Conservation (phyloP, 2,113 vertebrate species). For the Halichoerus grypus region DNA sequence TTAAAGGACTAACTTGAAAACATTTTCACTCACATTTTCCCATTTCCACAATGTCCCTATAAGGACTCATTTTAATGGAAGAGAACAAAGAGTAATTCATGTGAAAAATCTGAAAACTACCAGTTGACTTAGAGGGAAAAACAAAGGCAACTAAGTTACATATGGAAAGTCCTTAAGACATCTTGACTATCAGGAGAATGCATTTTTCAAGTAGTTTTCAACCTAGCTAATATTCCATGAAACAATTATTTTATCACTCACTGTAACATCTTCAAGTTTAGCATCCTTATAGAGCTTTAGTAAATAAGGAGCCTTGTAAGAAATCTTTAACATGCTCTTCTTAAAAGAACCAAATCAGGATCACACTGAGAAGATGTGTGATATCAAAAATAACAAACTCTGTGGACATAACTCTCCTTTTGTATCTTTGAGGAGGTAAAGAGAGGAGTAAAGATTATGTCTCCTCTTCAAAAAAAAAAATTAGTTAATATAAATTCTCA, state of each 20-base stretch:
- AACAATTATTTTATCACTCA: not conserved
- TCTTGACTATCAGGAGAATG: not conserved
- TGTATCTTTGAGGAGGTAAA: not conserved
- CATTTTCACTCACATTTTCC: not conserved
- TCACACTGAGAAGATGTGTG: not conserved
- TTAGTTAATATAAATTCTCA: not conserved
- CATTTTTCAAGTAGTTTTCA: constrained; percentile 4
- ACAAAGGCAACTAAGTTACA: not conserved
- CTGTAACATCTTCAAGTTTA: not conserved
- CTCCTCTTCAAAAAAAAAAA: not conserved
- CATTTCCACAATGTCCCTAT: not conserved
- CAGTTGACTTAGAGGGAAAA: not conserved
- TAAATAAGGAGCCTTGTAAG: not conserved
- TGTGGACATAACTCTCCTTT: not conserved
- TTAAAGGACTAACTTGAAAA: not conserved
- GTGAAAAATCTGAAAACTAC: not conserved
- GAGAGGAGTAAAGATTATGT: not conserved
- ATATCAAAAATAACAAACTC: constrained; percentile 38
- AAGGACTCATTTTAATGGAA: not conserved
- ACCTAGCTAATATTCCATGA: not conserved
- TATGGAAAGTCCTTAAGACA: not conserved
- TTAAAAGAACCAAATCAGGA: not conserved
- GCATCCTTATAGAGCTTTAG: not conserved
- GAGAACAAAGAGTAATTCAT: not conserved
- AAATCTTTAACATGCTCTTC: not conserved